A percentile compares a stretch with the other conserved stretches of the same genome.
phyloP scores from a whole-genome alignment of 2,888 invertebrate genomes.

The Perizoma flavofasciatum region DNA sequence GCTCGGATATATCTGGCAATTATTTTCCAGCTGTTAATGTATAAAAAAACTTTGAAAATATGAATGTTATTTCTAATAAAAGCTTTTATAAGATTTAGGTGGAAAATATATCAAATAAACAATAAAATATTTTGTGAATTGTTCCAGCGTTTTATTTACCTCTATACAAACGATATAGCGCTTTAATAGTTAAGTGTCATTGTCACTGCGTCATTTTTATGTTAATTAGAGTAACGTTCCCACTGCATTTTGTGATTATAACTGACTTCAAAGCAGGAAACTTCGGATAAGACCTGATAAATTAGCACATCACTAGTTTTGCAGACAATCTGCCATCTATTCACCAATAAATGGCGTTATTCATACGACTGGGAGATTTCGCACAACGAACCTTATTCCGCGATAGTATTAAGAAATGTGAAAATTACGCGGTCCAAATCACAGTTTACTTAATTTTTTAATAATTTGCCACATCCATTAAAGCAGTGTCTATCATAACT shows the following conservation, averaged over 20 bases:
- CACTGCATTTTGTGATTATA: slow-evolving; percentile 26
- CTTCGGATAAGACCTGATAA: neutral
- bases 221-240: slow-evolving; percentile 46
- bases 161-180: slow-evolving; percentile 7
- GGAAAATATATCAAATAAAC: no score
- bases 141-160: slow-evolving; percentile 7
- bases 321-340: neutral
- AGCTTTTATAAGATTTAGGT: no score
- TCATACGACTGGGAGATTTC: neutral
- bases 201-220: slow-evolving; percentile 23
- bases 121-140: neutral
- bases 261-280: slow-evolving; percentile 6
- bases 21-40: no score
- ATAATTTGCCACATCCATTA: slow-evolving; percentile 18
- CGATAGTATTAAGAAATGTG: no score
- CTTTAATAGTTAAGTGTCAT: neutral
- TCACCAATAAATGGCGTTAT: neutral
- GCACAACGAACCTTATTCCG: no score
- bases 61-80: no score
- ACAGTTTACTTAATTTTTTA: neutral
- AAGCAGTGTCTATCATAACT: neutral
- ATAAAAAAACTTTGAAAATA: no score
- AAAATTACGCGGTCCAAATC: no score
- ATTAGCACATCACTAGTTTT: neutral
- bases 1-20: no score